Conservation (phyloP, 2,113 vertebrate genomes). For the Prolemur simus region DNA sequence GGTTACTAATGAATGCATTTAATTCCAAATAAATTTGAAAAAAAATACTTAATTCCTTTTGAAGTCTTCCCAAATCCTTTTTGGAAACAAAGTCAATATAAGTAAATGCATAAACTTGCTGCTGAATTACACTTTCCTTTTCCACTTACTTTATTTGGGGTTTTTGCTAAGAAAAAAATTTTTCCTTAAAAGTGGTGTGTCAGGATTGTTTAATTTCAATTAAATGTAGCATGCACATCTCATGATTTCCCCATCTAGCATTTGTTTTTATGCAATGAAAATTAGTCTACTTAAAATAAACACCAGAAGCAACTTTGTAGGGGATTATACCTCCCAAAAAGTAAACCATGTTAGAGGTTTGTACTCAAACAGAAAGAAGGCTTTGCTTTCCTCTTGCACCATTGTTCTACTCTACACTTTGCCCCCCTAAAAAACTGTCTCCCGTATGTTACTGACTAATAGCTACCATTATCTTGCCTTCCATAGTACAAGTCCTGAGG, state of each 20-base stretch:
- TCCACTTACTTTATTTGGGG: not conserved
- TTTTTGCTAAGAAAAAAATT: not conserved
- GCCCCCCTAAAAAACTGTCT: no score
- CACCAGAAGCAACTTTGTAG: not conserved
- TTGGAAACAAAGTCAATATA: not conserved
- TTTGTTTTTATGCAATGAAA: not conserved
- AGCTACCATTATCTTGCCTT: no score
- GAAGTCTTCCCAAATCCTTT: constrained; percentile 5
- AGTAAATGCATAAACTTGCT: constrained; percentile 1
- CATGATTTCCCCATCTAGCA: not conserved
- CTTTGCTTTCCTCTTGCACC: not conserved
- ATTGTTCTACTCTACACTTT: rapidly evolving
- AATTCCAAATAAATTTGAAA: constrained; percentile 40
- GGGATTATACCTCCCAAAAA: no score
- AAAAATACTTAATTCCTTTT: constrained; percentile 7
- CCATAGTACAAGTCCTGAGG: not conserved
- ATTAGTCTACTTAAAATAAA: not conserved
- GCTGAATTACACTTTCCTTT: not conserved
- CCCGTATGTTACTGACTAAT: not conserved
- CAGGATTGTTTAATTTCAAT: not conserved
- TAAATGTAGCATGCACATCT: not conserved
- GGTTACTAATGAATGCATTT: not conserved
- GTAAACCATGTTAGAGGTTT: not conserved
- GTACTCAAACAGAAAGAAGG: not conserved
- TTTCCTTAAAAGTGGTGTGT: not conserved